Conservation (phyloP, 2,113 vertebrate genomes). For the Conger conger region DNA sequence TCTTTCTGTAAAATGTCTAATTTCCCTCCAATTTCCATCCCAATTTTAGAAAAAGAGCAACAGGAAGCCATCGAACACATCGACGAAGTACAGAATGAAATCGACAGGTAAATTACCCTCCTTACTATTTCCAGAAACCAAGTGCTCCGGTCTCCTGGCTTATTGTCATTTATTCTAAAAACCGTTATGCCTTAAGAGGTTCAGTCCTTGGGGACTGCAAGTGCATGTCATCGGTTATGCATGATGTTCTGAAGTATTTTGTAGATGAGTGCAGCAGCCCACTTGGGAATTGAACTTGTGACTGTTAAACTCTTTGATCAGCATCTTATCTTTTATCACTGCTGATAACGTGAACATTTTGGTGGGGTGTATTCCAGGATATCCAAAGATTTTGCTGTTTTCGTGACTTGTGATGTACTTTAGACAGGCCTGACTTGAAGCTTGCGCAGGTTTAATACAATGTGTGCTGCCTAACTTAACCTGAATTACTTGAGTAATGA, state of each 20-base stretch:
- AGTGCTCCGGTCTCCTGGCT: not conserved
- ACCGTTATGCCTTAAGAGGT: not conserved
- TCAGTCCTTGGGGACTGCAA: not conserved
- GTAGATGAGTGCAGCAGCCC: too few relatives aligned
- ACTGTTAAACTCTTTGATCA: too few relatives aligned
- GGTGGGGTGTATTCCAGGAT: too few relatives aligned
- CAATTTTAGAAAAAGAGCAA: conserved; percentile 87
- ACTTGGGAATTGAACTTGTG: too few relatives aligned
- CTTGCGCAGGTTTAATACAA: too few relatives aligned
- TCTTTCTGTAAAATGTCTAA: not conserved
- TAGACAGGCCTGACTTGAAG: too few relatives aligned
- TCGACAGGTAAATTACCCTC: conserved; percentile 79
- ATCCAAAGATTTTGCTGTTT: too few relatives aligned
- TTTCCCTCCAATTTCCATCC: not conserved
- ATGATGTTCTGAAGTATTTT: not conserved
- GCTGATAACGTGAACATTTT: too few relatives aligned
- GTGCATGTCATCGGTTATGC: not conserved
- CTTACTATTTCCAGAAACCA: not conserved
- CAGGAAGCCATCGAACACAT: conserved; percentile 95
- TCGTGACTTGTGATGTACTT: too few relatives aligned
- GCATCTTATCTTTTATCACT: too few relatives aligned
- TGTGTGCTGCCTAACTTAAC: too few relatives aligned
- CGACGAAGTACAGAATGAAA: conserved; percentile 95
- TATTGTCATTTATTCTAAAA: not conserved
- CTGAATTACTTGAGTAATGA: too few relatives aligned